phyloP scores from a whole-genome alignment of 2,888 invertebrate genomes.

The Drosophila recens region DNA sequence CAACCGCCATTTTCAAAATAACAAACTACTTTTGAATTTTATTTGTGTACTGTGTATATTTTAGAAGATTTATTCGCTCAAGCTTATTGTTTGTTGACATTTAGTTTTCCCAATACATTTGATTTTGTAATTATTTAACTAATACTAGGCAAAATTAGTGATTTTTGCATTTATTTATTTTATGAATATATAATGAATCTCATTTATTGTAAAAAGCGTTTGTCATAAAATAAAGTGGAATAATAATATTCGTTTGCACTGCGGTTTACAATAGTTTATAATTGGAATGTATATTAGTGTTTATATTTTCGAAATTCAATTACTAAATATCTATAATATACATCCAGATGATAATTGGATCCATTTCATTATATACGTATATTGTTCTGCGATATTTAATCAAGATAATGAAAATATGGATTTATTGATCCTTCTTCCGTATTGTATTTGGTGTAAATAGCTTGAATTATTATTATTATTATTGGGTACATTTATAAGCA shows the following conservation, averaged over 20 bases:
- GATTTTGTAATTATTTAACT: conserved; percentile 66
- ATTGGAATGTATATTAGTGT: conserved; percentile 39
- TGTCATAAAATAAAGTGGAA: conserved; percentile 75
- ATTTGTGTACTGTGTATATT: conserved; percentile 42
- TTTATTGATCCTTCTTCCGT: conserved; percentile 30
- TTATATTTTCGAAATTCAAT: conserved; percentile 50
- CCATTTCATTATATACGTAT: conserved; percentile 42
- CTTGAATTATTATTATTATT: conserved; percentile 27
- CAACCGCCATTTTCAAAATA: background rate
- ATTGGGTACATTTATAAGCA: conserved; percentile 54
- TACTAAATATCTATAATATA: conserved; percentile 50
- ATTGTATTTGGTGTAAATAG: conserved; percentile 70
- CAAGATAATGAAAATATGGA: conserved; percentile 61
- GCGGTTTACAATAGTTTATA: conserved; percentile 66
- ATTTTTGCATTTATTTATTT: conserved; percentile 36
- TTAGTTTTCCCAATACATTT: conserved; percentile 66
- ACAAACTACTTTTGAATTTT: background rate
- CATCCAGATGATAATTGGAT: conserved; percentile 17
- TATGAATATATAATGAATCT: conserved; percentile 53
- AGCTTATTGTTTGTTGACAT: conserved; percentile 74
- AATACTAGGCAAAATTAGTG: conserved; percentile 77
- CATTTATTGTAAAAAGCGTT: conserved; percentile 71
- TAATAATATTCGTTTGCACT: conserved; percentile 67
- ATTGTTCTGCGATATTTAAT: conserved; percentile 44
- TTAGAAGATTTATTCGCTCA: conserved; percentile 70